Conservation (phyloP, 2,888 invertebrate genomes). For the Acronicta aceris region DNA sequence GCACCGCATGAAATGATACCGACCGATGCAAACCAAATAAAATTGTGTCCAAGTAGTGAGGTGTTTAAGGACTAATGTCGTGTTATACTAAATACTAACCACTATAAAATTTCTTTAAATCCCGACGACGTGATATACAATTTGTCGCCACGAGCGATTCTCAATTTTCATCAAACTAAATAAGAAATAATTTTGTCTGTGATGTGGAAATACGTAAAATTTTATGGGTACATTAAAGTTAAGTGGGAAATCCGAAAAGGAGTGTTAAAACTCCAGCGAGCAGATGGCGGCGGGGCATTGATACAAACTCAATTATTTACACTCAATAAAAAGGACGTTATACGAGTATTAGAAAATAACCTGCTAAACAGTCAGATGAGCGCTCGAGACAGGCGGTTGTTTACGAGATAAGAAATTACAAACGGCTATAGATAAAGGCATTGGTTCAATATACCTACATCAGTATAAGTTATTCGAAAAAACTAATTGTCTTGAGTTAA, state of each 20-base stretch:
- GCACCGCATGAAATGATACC: constrained; percentile 60
- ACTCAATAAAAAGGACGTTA: constrained; percentile 89
- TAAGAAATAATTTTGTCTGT: constrained; percentile 69
- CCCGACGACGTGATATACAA: constrained; percentile 76
- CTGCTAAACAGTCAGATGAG: constrained; percentile 73
- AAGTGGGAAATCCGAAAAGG: constrained; percentile 88
- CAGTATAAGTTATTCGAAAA: constrained; percentile 4
- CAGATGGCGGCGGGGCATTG: constrained; percentile 84
- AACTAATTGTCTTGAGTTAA: constrained; percentile 4
- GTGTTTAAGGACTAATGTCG: constrained; percentile 71
- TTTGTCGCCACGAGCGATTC: constrained; percentile 59
- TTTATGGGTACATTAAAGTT: constrained; percentile 87
- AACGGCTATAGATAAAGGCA: constrained; percentile 32
- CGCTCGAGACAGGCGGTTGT: constrained; percentile 57
- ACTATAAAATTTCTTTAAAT: constrained; percentile 75
- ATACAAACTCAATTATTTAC: constrained; percentile 89
- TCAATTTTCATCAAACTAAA: constrained; percentile 58
- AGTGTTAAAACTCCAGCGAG: constrained; percentile 81
- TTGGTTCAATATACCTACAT: constrained; percentile 17
- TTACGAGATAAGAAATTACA: constrained; percentile 72
- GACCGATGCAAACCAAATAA: constrained; percentile 63
- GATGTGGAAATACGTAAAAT: constrained; percentile 73
- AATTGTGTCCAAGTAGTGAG: constrained; percentile 65
- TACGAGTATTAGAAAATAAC: constrained; percentile 85
- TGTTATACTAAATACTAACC: constrained; percentile 63